Conservation (phyloP, 2,113 vertebrate species). For the Petrocephalus microphthalmus region DNA sequence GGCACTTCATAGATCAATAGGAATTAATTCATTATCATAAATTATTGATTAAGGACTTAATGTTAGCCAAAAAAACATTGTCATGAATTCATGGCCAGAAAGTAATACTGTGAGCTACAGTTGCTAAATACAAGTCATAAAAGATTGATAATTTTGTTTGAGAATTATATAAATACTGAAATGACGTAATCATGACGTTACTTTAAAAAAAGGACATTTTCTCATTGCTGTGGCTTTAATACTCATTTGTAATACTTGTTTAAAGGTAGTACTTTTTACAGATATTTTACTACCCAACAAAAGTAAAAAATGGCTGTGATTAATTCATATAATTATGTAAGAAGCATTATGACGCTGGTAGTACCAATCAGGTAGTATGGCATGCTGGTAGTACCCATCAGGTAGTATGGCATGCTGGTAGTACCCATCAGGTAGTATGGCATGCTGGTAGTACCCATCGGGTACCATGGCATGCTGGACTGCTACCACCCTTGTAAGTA, state of each 20-base stretch:
- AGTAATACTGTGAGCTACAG: not conserved
- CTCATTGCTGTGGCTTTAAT: not conserved
- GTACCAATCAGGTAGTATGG: too few relatives aligned
- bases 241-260: not conserved
- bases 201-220: not conserved
- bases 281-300: not conserved
- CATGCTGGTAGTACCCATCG: too few relatives aligned
- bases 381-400: too few relatives aligned
- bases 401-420: too few relatives aligned
- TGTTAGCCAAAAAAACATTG: not conserved
- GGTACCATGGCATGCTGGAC: too few relatives aligned
- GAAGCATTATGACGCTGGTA: too few relatives aligned
- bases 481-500: too few relatives aligned
- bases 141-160: not conserved
- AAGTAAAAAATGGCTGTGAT: not conserved
- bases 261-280: not conserved
- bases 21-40: conserved; percentile 10
- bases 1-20: conserved; percentile 14
- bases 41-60: conserved; percentile 4
- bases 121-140: not conserved
- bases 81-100: not conserved
- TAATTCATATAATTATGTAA: too few relatives aligned
- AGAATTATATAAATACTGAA: not conserved
- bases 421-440: too few relatives aligned
- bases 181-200: not conserved